phyloP scores from a whole-genome alignment of 2,113 vertebrate genomes.

The Phycodurus eques region DNA sequence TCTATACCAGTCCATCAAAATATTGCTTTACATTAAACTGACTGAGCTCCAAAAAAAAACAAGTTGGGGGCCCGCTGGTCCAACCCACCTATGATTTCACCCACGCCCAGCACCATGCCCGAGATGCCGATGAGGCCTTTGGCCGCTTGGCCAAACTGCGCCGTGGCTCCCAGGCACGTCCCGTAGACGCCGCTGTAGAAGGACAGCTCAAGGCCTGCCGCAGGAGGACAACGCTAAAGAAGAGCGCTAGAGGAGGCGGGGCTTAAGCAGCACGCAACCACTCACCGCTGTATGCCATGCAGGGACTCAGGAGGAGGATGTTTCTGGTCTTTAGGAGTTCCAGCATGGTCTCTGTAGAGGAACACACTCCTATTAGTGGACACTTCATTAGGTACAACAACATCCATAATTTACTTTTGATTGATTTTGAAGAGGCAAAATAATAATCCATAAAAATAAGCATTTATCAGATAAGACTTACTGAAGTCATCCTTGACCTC shows the following conservation, averaged over 20 bases:
- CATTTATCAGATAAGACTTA: slow-evolving; percentile 47
- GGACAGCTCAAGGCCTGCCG: slow-evolving; percentile 85
- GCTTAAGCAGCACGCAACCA: neutral
- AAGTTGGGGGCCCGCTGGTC: neutral
- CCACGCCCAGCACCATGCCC: slow-evolving; percentile 90
- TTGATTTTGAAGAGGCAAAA: neutral
- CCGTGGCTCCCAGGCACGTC: slow-evolving; percentile 89
- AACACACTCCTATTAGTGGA: neutral
- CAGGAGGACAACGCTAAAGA: slow-evolving; percentile 6
- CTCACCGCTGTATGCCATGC: slow-evolving; percentile 94
- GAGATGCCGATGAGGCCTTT: slow-evolving; percentile 95
- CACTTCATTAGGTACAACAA: neutral
- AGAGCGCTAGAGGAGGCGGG: neutral
- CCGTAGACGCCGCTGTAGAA: slow-evolving; percentile 97
- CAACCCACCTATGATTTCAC: slow-evolving; percentile 90
- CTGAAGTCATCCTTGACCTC: slow-evolving; percentile 72
- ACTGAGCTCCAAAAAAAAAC: too few species aligned
- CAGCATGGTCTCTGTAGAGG: slow-evolving; percentile 81
- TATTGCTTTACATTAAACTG: neutral
- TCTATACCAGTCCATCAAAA: neutral
- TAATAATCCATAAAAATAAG: too few species aligned
- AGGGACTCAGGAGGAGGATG: slow-evolving; percentile 85
- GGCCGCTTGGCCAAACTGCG: slow-evolving; percentile 81
- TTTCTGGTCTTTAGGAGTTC: slow-evolving; percentile 82
- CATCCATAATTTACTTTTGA: neutral